Percentiles rank a stretch among this genome's conserved stretches.
phyloP scores from a whole-genome alignment of 2,888 invertebrate genomes.

The Hypolimnas misippus region DNA sequence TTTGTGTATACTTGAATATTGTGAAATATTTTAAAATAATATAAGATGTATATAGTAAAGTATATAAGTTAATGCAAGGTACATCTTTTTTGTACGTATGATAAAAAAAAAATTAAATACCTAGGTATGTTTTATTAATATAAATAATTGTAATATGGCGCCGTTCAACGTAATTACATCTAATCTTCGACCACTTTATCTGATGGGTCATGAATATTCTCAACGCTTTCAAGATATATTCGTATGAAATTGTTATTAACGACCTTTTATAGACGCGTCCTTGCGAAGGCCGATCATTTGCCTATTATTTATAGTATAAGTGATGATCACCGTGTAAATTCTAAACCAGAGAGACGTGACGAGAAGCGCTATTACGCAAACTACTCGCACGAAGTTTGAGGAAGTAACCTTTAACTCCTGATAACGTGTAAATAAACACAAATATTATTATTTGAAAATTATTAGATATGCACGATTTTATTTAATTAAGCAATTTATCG shows the following conservation, averaged over 20 bases:
- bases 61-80: too few relatives aligned
- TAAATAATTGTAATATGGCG: not conserved
- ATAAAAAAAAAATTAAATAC: too few relatives aligned
- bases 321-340: slow-evolving; percentile 59
- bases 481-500: slow-evolving; percentile 44
- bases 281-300: slow-evolving; percentile 74
- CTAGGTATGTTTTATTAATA: not conserved
- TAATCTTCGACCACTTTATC: slow-evolving; percentile 19
- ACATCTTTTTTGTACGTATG: too few relatives aligned
- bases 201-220: slow-evolving; percentile 34
- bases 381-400: slow-evolving; percentile 64
- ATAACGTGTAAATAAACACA: slow-evolving; percentile 65
- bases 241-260: slow-evolving; percentile 53
- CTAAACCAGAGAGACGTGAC: slow-evolving; percentile 56
- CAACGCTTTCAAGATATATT: slow-evolving; percentile 49
- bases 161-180: slow-evolving; percentile 8
- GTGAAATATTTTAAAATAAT: too few relatives aligned
- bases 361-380: slow-evolving; percentile 70
- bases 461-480: slow-evolving; percentile 73
- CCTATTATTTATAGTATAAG: slow-evolving; percentile 56
- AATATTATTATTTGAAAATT: slow-evolving; percentile 67
- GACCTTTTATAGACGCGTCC: slow-evolving; percentile 63
- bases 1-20: too few relatives aligned
- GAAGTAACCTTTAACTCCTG: slow-evolving; percentile 79
- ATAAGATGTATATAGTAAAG: too few relatives aligned